Base-by-base conservation (phyloP, 2,797 vertebrate species). In the Notoglanidium macrostoma region DNA sequence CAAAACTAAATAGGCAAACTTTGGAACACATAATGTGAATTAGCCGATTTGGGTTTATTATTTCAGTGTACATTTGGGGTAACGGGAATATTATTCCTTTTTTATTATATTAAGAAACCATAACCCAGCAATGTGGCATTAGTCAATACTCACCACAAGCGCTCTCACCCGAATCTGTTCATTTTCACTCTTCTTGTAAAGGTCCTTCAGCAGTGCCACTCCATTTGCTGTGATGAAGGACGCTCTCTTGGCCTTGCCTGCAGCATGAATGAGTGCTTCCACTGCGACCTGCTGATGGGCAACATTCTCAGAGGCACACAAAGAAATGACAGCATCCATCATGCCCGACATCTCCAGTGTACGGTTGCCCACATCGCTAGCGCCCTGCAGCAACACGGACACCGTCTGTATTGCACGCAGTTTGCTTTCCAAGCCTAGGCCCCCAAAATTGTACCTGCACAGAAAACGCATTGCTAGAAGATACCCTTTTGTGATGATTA, bases 181-280 rank as follows among this genome's bases (percentile, higher is more conserved):
- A 81, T 95, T 97, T 89, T 98, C 96, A 0, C 98, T 99, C 90
- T 96, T 97, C 94, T 98, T 99, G 93, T 99, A 99, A 84, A 99
- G 97, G 92, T 99, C 98, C 91, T 99, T 99, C 1, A 99, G 96
- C 63, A 99, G 96, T 0, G 96, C 94, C 88, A 99, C 98, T 0
- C 98, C 98, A 0, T 99, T 98, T 91, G 98, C 96, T 0, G 98
- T 99, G 93, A 99, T 99, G 93, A 99, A 99, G 0, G 98, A 97
- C 23, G 98, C 98, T 0, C 97, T 96, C 93, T 99, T 99, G 88
- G 98, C 97, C 92, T 99, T 99, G 89, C 97, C 98, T 0, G 98
- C 97, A 0, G 98, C 98, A 0, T 99, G 98, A 93, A 99, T 99
- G 89, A 99, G 94, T 0, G 98, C 96, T 93, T 99, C 98, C 89